phyloP scores from a whole-genome alignment of 2,888 invertebrate genomes.

The Cerastis leucographa region DNA sequence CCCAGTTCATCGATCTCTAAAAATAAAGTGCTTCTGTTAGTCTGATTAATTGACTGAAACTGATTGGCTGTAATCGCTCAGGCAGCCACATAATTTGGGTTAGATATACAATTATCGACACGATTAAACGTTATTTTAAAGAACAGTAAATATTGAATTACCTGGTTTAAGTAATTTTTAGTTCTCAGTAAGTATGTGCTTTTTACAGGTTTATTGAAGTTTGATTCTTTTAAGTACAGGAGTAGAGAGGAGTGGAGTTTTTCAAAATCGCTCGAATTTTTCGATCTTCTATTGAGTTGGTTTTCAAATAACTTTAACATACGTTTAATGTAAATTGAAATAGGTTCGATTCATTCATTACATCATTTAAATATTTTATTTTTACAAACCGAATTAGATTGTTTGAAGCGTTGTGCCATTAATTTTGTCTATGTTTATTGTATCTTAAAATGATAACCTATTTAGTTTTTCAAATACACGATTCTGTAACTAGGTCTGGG shows the following conservation, averaged over 20 bases:
- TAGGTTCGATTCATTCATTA: neutral
- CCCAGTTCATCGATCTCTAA: slow-evolving; percentile 24
- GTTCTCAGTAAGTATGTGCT: neutral
- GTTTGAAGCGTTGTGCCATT: neutral
- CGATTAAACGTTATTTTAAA: slow-evolving; percentile 4
- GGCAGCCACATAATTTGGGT: slow-evolving; percentile 24
- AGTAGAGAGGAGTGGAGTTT: neutral
- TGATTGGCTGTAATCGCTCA: slow-evolving; percentile 35
- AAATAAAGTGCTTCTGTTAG: slow-evolving; percentile 10
- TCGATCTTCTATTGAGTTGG: neutral
- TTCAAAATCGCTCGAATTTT: neutral
- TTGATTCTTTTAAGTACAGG: neutral
- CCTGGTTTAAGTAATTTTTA: neutral
- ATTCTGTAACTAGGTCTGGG: slow-evolving; percentile 22
- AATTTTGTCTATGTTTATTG: neutral
- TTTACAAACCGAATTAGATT: neutral
- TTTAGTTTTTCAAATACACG: slow-evolving; percentile 29
- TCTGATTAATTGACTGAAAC: slow-evolving; percentile 44
- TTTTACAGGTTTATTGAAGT: neutral
- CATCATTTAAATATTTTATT: neutral
- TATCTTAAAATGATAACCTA: slow-evolving; percentile 25
- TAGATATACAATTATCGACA: slow-evolving; percentile 43
- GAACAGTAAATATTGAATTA: neutral
- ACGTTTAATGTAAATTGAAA: neutral
- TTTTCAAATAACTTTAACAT: neutral